Conservation (phyloP, 1,140 invertebrate species). For the Diprion similis region DNA sequence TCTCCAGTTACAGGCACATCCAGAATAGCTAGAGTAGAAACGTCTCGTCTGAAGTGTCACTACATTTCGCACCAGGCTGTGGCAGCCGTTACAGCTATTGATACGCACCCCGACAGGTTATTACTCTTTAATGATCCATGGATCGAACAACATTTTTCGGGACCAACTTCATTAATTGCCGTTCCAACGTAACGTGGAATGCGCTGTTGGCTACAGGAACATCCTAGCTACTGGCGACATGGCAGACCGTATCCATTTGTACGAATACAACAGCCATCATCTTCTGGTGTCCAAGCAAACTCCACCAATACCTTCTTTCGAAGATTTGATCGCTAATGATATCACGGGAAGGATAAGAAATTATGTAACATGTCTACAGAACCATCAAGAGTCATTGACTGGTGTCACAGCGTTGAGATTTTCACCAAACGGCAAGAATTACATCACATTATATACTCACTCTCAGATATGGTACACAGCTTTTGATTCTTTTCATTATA, state of each 20-base stretch:
- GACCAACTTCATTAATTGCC: too few relatives aligned
- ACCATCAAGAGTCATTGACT: conserved; percentile 16
- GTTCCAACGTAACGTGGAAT: too few relatives aligned
- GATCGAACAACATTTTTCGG: neutral
- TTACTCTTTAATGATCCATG: neutral
- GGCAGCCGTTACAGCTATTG: conserved; percentile 31
- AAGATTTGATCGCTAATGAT: conserved; percentile 25
- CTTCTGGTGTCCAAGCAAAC: conserved; percentile 21
- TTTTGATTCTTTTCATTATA: conserved; percentile 7
- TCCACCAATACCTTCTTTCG: conserved; percentile 31
- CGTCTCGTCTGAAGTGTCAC: conserved; percentile 31
- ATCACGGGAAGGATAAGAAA: conserved; percentile 22
- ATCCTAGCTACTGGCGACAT: conserved; percentile 35
- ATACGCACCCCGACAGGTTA: conserved; percentile 37
- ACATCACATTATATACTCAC: conserved; percentile 8
- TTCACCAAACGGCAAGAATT: conserved; percentile 27
- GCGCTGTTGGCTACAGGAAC: conserved; percentile 22
- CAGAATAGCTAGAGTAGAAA: conserved; percentile 33
- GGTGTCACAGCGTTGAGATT: conserved; percentile 34
- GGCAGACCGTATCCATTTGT: conserved; percentile 27
- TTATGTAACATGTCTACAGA: conserved; percentile 33
- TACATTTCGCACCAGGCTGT: conserved; percentile 26
- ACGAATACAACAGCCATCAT: conserved; percentile 29
- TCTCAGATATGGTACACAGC: neutral
- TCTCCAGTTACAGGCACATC: conserved; percentile 28